Evolutionary conservation across 2,888 invertebrate genomes (phyloP).

Genomic region (Platycheirus rosarum): DNA sequence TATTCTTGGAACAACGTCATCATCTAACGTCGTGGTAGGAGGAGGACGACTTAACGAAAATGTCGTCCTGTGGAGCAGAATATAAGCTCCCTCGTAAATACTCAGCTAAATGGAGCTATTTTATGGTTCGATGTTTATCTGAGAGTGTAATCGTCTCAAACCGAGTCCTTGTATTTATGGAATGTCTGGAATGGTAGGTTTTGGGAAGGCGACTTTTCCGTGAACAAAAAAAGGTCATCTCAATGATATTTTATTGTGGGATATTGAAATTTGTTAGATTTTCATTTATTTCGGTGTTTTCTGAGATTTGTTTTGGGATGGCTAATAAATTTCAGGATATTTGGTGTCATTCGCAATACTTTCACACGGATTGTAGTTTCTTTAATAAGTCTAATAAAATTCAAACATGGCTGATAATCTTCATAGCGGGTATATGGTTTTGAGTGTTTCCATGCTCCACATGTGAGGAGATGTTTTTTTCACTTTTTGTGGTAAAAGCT

Average conservation of each 20-base stretch:
- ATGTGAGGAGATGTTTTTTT: too few relatives aligned
- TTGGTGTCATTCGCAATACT: too few relatives aligned
- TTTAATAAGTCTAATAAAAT: too few relatives aligned
- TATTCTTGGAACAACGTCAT: neutral
- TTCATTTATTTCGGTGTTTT: slow-evolving; percentile 1
- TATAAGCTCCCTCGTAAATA: slow-evolving; percentile 30
- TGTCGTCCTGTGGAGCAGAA: neutral
- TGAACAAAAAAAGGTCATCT: slow-evolving; percentile 12
- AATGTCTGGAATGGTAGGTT: neutral
- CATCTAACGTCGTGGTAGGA: neutral
- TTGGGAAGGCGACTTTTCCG: neutral
- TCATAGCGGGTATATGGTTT: too few relatives aligned
- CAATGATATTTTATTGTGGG: neutral
- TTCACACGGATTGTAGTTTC: too few relatives aligned
- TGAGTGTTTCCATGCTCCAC: too few relatives aligned
- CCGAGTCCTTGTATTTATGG: neutral
- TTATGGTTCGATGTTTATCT: slow-evolving; percentile 53
- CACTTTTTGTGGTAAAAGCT: too few relatives aligned
- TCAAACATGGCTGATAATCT: too few relatives aligned
- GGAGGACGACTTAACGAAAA: neutral
- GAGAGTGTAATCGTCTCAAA: slow-evolving; percentile 48
- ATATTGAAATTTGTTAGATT: slow-evolving; percentile 8
- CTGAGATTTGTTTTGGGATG: too few relatives aligned
- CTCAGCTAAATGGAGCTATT: slow-evolving; percentile 37
- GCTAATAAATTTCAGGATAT: too few relatives aligned